A percentile compares a stretch with the other conserved stretches of the same genome.
Evolutionary conservation across 64 coral and sea anemone species (phyloP).

Genomic region (Porites australiensis): DNA sequence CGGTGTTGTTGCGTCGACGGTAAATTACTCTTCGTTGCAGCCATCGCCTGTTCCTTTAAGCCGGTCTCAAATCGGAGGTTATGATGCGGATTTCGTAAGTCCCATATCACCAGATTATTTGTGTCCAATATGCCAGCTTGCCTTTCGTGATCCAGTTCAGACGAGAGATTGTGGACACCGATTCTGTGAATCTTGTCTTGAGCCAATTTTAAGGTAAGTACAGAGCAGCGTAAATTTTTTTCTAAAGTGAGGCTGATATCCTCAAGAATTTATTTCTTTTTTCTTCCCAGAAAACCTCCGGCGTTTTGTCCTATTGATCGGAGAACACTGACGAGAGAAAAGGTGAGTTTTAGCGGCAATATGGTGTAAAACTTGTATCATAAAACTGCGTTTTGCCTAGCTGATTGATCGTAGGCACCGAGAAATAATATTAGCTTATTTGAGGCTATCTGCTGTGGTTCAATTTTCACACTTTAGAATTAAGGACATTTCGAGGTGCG

Average conservation of each 20-base stretch:
- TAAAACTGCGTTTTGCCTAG: background rate
- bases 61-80: constrained; percentile 83
- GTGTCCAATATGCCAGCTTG: constrained; percentile 98
- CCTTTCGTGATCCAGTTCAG: constrained; percentile 98
- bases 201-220: constrained; percentile 94
- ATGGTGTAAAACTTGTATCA: background rate
- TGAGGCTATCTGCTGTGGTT: background rate
- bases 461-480: background rate
- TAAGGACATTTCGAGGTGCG: background rate
- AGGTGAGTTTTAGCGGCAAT: constrained; percentile 67
- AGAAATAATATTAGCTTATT: background rate
- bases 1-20: constrained; percentile 5
- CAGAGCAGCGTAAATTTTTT: background rate
- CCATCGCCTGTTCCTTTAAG: constrained; percentile 27
- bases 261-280: constrained; percentile 9
- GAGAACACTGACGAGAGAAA: constrained; percentile 87
- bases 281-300: constrained; percentile 82
- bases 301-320: constrained; percentile 96
- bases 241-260: background rate
- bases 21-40: constrained; percentile 33
- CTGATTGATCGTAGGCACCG: background rate
- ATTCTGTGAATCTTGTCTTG: constrained; percentile 95
- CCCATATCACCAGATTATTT: constrained; percentile 88
- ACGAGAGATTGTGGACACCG: constrained; percentile 98
- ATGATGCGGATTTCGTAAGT: constrained; percentile 94